Percentiles rank a stretch among this genome's conserved stretches.
Conservation (phyloP, 2,113 vertebrate genomes). For the Alligator mississippiensis region DNA sequence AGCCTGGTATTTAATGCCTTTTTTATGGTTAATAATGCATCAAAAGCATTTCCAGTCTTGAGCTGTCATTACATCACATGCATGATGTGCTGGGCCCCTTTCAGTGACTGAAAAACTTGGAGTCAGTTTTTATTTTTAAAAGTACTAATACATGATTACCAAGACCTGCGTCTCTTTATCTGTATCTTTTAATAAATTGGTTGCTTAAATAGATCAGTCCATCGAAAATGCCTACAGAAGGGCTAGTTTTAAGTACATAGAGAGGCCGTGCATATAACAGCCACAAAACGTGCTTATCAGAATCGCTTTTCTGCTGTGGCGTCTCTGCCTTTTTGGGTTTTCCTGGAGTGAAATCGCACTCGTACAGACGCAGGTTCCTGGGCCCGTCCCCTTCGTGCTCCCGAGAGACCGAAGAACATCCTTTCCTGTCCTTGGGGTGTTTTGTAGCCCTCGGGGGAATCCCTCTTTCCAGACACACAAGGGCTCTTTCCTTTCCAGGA, state of each 20-base stretch:
- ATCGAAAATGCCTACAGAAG: not conserved
- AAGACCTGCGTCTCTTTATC: slow-evolving; percentile 48
- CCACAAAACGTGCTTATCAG: slow-evolving; percentile 18
- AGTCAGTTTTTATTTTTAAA: slow-evolving; percentile 75
- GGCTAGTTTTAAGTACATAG: slow-evolving; percentile 27
- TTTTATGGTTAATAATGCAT: slow-evolving; percentile 86
- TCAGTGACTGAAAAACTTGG: slow-evolving; percentile 77
- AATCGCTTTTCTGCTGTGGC: slow-evolving; percentile 1
- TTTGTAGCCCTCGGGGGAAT: accelerated
- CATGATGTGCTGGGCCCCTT: slow-evolving; percentile 75
- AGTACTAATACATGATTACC: slow-evolving; percentile 72
- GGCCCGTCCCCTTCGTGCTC: not conserved
- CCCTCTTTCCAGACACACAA: not conserved
- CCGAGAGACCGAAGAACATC: too few species aligned
- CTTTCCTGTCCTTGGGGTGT: too few species aligned
- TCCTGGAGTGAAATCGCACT: not conserved
- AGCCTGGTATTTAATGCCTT: slow-evolving; percentile 82
- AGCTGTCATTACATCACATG: slow-evolving; percentile 81
- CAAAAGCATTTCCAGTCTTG: slow-evolving; percentile 79
- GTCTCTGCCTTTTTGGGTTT: slow-evolving; percentile 2
- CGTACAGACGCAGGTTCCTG: not conserved
- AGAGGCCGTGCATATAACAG: not conserved
- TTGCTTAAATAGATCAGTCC: slow-evolving; percentile 40
- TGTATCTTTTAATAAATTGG: slow-evolving; percentile 48
- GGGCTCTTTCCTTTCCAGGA: not conserved